Conservation (phyloP, 2,113 vertebrate species). For the Hipposideros armiger region DNA sequence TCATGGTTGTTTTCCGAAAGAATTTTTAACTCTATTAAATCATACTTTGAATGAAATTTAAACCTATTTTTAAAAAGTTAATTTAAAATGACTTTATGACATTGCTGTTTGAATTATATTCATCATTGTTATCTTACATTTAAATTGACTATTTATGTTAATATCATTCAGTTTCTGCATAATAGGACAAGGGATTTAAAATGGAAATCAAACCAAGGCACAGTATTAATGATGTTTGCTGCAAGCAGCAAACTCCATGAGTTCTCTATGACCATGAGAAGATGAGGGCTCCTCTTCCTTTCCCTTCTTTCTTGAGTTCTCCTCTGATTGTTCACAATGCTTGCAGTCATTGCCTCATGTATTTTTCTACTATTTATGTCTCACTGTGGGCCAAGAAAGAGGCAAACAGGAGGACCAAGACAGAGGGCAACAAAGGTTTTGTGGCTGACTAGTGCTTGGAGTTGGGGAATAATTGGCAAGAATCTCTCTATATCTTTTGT, state of each 20-base stretch:
- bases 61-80: conserved; percentile 74
- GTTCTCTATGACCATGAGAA: neutral
- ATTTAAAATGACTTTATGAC: conserved; percentile 78
- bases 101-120: conserved; percentile 76
- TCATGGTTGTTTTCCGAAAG: conserved; percentile 59
- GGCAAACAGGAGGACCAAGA: neutral
- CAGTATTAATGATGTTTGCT: conserved; percentile 54
- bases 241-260: neutral
- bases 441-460: neutral
- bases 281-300: neutral
- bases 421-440: neutral
- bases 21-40: conserved; percentile 57
- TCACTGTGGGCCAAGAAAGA: neutral
- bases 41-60: conserved; percentile 70
- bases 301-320: neutral
- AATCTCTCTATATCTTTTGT: neutral
- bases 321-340: neutral
- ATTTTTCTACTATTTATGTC: neutral
- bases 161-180: conserved; percentile 76
- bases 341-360: neutral
- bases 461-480: neutral
- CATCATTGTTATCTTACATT: conserved; percentile 81
- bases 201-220: conserved; percentile 69
- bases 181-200: conserved; percentile 77
- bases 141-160: conserved; percentile 82